These are phyloP conservation scores for Catocala nupta DNA, from an alignment of 2,888 invertebrate species.

Conservation along the genomic window DNA sequence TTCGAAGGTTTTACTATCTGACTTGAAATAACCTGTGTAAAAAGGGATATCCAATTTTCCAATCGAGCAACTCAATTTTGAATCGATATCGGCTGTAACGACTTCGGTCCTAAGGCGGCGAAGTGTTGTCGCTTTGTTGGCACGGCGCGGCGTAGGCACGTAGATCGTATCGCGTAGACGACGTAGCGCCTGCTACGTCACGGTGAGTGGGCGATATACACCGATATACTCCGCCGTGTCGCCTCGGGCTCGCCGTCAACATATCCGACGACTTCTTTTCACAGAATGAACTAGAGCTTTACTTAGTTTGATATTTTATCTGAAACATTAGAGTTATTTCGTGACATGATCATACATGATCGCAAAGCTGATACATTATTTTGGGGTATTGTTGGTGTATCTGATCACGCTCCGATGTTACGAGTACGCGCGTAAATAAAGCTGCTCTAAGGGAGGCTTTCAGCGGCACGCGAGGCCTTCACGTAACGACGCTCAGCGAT, in stretches of 20 bases:
- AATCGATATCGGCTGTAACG: conserved; percentile 34
- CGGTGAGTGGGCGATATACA: conserved; percentile 16
- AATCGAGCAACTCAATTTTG: conserved; percentile 38
- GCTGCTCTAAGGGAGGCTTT: too few species aligned
- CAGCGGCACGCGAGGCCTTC: not conserved
- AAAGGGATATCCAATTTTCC: conserved; percentile 39
- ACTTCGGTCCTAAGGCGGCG: not conserved
- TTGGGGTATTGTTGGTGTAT: too few species aligned
- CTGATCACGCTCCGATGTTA: too few species aligned
- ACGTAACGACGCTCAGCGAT: not conserved
- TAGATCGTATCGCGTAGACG: conserved; percentile 9
- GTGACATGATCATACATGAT: too few species aligned
- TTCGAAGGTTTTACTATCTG: not conserved
- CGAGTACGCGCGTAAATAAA: too few species aligned
- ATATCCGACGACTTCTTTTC: too few species aligned
- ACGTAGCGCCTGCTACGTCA: conserved; percentile 25
- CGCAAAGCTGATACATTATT: too few species aligned
- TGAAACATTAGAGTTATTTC: too few species aligned
- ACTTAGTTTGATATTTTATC: too few species aligned
- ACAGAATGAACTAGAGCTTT: not conserved
- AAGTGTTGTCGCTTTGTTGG: not conserved
- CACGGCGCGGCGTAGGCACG: conserved; percentile 17
- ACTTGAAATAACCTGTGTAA: conserved; percentile 17
- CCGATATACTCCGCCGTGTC: not conserved
- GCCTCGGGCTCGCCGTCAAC: not conserved